A percentile compares a stretch with the other conserved stretches of the same genome.
phyloP scores from a whole-genome alignment of 2,797 vertebrate species.

The Pelobates cultripes region DNA sequence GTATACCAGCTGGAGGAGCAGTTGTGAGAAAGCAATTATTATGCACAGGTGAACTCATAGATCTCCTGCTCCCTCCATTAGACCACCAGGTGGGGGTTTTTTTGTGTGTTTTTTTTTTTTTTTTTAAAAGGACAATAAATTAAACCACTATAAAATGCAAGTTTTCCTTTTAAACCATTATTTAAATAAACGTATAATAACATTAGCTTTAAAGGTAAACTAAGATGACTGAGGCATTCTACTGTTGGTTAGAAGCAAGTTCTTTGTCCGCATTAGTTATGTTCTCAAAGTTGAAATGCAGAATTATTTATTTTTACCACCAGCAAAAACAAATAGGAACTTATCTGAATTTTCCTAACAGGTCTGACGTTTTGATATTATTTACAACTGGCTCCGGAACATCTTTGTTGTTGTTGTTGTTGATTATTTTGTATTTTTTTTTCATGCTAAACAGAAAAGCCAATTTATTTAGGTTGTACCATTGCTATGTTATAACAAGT shows the following conservation, averaged over 20 bases:
- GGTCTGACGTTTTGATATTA: conserved; percentile 75
- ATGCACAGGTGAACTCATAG: no score
- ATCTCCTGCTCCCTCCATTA: no score
- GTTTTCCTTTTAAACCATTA: no score
- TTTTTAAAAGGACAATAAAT: no score
- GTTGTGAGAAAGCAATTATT: no score
- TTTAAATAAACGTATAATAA: conserved; percentile 51
- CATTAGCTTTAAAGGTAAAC: conserved; percentile 61
- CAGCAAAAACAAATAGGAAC: conserved; percentile 68
- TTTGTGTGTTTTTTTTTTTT: no score
- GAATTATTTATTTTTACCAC: conserved; percentile 50
- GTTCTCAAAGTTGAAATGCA: conserved; percentile 67
- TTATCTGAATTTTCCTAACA: conserved; percentile 71
- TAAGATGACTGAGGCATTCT: conserved; percentile 61
- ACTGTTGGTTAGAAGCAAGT: conserved; percentile 64
- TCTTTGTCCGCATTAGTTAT: conserved; percentile 66
- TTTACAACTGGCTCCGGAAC: conserved; percentile 76
- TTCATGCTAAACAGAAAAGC: conserved; percentile 55
- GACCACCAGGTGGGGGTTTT: no score
- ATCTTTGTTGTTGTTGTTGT: conserved; percentile 70
- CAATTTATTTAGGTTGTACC: conserved; percentile 68
- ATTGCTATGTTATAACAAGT: conserved; percentile 62
- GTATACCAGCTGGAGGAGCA: no score
- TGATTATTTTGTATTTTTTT: no score
- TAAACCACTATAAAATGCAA: no score